These are phyloP conservation scores for Artibeus lituratus DNA, from an alignment of 2,797 vertebrate genomes.

Conservation along the genomic window DNA sequence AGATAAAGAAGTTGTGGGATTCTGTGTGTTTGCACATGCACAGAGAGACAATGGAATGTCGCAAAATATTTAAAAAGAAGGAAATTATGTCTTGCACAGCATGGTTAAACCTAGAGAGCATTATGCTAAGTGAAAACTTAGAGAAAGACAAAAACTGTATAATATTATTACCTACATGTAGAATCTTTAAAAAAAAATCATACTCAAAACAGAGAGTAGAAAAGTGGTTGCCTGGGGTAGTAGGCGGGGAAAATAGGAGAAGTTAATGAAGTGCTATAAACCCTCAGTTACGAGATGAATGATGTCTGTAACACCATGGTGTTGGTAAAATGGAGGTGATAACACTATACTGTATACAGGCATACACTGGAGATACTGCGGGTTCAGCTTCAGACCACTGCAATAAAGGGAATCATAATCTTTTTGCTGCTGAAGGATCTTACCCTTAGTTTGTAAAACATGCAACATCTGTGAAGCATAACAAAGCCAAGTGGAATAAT, in stretches of 20 bases:
- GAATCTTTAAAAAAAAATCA: background rate
- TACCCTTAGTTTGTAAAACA: background rate
- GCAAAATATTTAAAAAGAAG: background rate
- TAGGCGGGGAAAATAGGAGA: background rate
- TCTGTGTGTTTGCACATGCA: background rate
- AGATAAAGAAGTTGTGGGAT: background rate
- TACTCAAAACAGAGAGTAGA: background rate
- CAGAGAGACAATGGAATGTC: background rate
- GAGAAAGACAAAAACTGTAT: background rate
- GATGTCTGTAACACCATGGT: background rate
- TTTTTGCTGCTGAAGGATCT: background rate
- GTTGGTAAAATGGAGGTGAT: too few species aligned
- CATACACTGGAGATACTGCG: background rate
- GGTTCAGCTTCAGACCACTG: background rate
- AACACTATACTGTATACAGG: background rate
- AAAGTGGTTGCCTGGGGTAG: background rate
- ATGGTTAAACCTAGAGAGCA: background rate
- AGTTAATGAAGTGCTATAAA: background rate
- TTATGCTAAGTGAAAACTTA: background rate
- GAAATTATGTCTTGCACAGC: background rate
- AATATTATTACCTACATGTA: background rate
- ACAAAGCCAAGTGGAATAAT: background rate
- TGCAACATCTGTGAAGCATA: background rate
- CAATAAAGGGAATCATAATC: background rate
- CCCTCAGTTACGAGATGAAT: background rate